These are phyloP conservation scores for Melanitta fusca DNA, from an alignment of 2,797 vertebrate genomes.

Conservation along the genomic window DNA sequence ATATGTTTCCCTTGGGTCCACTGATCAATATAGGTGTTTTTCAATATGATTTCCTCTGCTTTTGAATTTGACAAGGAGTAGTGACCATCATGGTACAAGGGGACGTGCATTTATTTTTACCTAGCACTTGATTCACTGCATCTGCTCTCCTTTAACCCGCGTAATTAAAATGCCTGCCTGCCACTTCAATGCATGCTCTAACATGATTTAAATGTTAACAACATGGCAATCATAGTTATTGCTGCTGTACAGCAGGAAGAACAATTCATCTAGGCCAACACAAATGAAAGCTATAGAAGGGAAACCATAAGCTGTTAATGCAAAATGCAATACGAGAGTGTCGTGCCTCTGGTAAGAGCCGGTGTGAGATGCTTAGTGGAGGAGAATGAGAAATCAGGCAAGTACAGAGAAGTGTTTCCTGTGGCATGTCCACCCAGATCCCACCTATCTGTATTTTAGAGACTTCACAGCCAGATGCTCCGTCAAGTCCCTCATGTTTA, in stretches of 20 bases:
- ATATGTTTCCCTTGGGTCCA: background rate
- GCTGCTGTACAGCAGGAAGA: background rate
- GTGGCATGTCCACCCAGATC: background rate
- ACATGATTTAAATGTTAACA: conserved; percentile 10
- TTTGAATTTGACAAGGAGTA: background rate
- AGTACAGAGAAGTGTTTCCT: background rate
- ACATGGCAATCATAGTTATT: background rate
- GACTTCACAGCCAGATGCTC: background rate
- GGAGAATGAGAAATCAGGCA: background rate
- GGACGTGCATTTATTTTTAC: conserved; percentile 12
- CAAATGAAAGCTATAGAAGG: background rate
- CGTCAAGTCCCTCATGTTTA: background rate
- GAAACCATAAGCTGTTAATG: background rate
- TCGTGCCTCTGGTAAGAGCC: background rate
- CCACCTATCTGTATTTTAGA: background rate
- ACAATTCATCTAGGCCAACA: background rate
- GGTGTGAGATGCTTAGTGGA: background rate
- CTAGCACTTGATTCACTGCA: background rate
- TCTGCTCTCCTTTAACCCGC: conserved; percentile 13
- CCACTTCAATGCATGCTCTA: background rate
- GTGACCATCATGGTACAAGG: background rate
- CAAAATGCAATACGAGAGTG: background rate
- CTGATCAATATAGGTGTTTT: background rate
- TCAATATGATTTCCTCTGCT: background rate
- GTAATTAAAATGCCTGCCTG: conserved; percentile 24